A percentile compares a stretch with the other conserved stretches of the same genome.
Evolutionary conservation across 2,797 vertebrate species (phyloP).

Genomic region (Onychomys torridus): DNA sequence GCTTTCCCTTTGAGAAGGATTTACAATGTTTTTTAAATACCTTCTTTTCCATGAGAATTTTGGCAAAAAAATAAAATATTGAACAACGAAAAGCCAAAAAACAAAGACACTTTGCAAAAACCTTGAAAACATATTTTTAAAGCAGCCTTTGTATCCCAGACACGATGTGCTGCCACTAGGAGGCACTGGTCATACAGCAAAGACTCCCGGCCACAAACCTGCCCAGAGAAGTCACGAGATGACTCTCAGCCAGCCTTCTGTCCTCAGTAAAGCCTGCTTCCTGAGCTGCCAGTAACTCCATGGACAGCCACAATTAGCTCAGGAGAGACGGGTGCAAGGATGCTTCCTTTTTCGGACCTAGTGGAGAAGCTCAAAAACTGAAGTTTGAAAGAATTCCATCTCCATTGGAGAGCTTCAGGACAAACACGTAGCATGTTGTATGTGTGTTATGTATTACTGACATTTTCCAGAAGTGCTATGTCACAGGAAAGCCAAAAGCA

Average conservation of each 20-base stretch:
- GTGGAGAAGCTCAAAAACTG: neutral
- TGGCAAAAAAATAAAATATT: conserved; percentile 18
- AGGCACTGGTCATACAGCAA: conserved; percentile 16
- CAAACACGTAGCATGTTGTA: neutral
- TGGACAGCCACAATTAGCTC: neutral
- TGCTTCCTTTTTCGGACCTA: conserved; percentile 40
- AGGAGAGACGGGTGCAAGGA: neutral
- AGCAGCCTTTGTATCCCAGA: neutral
- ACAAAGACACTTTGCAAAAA: neutral
- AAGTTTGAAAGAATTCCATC: conserved; percentile 4
- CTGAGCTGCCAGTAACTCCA: neutral
- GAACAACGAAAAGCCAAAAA: neutral
- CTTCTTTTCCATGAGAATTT: conserved; percentile 25
- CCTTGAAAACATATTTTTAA: conserved; percentile 34
- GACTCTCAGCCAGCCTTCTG: neutral
- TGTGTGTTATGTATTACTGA: neutral
- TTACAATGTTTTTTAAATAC: conserved; percentile 50
- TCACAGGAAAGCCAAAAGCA: neutral
- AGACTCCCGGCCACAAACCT: neutral
- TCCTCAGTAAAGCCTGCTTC: neutral
- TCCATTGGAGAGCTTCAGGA: conserved; percentile 23
- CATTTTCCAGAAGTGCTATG: neutral
- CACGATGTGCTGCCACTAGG: conserved; percentile 50
- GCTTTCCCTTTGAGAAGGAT: conserved; percentile 42
- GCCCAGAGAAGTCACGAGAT: neutral